phyloP scores from a whole-genome alignment of 1,140 invertebrate genomes.

The Spodoptera frugiperda region DNA sequence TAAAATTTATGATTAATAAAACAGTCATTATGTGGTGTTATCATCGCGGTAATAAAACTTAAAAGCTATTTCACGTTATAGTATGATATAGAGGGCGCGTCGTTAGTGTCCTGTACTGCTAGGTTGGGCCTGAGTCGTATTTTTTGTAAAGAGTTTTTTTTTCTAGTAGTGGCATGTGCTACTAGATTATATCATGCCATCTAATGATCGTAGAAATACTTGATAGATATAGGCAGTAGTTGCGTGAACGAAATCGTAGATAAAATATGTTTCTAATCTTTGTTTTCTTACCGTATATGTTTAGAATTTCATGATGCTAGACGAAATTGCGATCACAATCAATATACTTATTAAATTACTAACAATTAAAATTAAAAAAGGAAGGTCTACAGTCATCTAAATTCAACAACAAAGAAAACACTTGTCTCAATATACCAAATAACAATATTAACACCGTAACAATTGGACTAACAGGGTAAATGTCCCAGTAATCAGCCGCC shows the following conservation, averaged over 20 bases:
- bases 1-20: conserved; percentile 63
- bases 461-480: conserved; percentile 34
- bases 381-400: too few relatives aligned
- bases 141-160: neutral
- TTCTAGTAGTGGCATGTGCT: neutral
- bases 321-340: too few relatives aligned
- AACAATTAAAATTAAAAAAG: too few relatives aligned
- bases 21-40: conserved; percentile 49
- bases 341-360: too few relatives aligned
- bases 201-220: too few relatives aligned
- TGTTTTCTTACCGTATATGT: too few relatives aligned
- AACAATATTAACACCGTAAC: neutral
- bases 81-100: conserved; percentile 13
- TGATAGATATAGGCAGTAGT: too few relatives aligned
- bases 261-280: too few relatives aligned
- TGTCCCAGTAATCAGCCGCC: conserved; percentile 21
- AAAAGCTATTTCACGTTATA: conserved; percentile 39
- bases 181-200: too few relatives aligned
- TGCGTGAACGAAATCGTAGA: too few relatives aligned
- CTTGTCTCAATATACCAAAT: neutral
- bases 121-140: conserved; percentile 11
- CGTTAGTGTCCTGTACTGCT: neutral
- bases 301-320: neutral
- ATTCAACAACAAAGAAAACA: neutral
- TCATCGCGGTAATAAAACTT: conserved; percentile 42